Conservation (phyloP, 2,888 invertebrate genomes). For the Idaea biselata region DNA sequence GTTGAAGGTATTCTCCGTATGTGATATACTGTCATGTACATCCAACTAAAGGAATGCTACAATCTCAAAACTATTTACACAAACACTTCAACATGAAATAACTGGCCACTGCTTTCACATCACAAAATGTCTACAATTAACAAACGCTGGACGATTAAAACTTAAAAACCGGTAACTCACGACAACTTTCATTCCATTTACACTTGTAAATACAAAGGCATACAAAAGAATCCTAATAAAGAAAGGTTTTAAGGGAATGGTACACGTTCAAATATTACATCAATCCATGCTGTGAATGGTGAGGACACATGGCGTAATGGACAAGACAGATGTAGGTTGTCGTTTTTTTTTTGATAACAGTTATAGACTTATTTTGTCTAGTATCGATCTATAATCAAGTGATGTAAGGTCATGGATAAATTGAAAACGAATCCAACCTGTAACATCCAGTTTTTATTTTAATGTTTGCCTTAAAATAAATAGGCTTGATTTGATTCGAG, state of each 20-base stretch:
- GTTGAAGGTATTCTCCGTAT: too few species aligned
- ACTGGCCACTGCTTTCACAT: not conserved
- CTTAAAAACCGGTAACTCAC: not conserved
- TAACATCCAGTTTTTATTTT: too few species aligned
- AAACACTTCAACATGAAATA: not conserved
- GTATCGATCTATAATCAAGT: too few species aligned
- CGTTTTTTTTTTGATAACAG: too few species aligned
- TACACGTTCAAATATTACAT: not conserved
- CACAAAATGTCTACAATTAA: not conserved
- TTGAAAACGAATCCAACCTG: too few species aligned
- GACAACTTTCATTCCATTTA: conserved; percentile 1
- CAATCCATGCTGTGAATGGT: not conserved
- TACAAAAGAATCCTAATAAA: not conserved
- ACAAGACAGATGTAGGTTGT: too few species aligned
- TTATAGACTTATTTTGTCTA: too few species aligned
- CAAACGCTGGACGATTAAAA: not conserved
- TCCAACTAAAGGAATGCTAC: not conserved
- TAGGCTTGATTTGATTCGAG: too few species aligned
- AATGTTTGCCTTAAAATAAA: too few species aligned
- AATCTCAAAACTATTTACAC: not conserved
- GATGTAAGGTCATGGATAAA: too few species aligned
- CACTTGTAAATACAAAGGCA: not conserved
- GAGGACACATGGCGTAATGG: too few species aligned
- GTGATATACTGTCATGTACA: not conserved
- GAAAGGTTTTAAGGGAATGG: not conserved